Percentiles rank a stretch among this genome's conserved stretches.
phyloP scores from a whole-genome alignment of 2,113 vertebrate species.

The Microcebus griseorufus region DNA sequence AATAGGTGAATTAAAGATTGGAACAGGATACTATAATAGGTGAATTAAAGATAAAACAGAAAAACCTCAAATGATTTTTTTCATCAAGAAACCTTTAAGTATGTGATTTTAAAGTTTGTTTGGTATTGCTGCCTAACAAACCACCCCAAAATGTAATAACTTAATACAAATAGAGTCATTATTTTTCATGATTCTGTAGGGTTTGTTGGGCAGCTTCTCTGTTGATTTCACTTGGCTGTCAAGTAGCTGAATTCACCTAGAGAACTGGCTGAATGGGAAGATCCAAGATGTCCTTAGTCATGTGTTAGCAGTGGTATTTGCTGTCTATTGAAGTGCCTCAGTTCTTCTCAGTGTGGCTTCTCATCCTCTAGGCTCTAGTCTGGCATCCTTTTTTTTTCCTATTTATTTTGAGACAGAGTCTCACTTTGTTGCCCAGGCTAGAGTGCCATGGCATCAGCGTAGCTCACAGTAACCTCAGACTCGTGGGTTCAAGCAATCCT shows the following conservation, averaged over 20 bases:
- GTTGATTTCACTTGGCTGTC: neutral
- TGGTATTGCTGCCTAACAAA: neutral
- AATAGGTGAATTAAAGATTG: neutral
- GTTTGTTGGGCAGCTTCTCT: neutral
- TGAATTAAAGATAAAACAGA: neutral
- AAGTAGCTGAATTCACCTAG: neutral
- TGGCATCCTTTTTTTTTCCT: neutral
- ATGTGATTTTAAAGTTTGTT: neutral
- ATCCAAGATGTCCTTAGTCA: neutral
- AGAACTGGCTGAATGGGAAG: neutral
- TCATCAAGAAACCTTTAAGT: conserved; percentile 28
- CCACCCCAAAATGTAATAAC: neutral
- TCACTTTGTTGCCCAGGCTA: too few species aligned
- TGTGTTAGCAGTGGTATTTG: neutral
- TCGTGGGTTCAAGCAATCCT: too few species aligned
- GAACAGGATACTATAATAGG: neutral
- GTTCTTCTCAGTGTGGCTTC: neutral
- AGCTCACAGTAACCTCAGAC: too few species aligned
- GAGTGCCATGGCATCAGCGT: too few species aligned
- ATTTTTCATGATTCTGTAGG: neutral
- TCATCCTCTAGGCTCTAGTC: neutral
- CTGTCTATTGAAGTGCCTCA: neutral
- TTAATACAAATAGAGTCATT: neutral
- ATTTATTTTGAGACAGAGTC: too few species aligned
- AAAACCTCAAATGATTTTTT: neutral